Evolutionary conservation across 2,113 vertebrate genomes (phyloP).

Genomic region (Chroicocephalus ridibundus): DNA sequence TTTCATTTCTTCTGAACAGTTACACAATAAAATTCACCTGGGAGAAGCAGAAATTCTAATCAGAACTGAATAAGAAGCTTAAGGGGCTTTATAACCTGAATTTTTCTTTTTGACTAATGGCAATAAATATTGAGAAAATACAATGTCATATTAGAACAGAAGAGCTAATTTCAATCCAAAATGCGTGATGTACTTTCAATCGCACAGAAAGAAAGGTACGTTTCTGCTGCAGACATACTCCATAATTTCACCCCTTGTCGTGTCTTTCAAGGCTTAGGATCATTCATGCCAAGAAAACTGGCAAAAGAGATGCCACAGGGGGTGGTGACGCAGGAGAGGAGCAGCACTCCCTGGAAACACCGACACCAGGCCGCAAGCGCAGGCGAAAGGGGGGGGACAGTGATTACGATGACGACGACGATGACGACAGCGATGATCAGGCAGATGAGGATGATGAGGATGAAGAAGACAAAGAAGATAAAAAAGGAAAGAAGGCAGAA

Average conservation of each 20-base stretch:
- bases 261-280: constrained; percentile 82
- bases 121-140: neutral
- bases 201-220: neutral
- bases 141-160: neutral
- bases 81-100: neutral
- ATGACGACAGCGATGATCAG: constrained; percentile 87
- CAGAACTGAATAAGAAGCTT: neutral
- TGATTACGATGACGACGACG: constrained; percentile 89
- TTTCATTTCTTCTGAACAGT: neutral
- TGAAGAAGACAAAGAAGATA: constrained; percentile 88
- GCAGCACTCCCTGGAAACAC: constrained; percentile 70
- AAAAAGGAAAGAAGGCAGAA: constrained; percentile 87
- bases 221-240: neutral
- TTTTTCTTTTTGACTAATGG: neutral
- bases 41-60: neutral
- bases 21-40: neutral
- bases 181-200: neutral
- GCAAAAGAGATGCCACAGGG: constrained; percentile 78
- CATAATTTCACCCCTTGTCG: neutral
- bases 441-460: constrained; percentile 93
- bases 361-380: constrained; percentile 79
- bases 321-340: constrained; percentile 78
- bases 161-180: neutral
- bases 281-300: constrained; percentile 88
- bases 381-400: constrained; percentile 87